A percentile compares a stretch with the other conserved stretches of the same genome.
Conservation (phyloP, 2,888 invertebrate species). For the Rapana venosa region DNA sequence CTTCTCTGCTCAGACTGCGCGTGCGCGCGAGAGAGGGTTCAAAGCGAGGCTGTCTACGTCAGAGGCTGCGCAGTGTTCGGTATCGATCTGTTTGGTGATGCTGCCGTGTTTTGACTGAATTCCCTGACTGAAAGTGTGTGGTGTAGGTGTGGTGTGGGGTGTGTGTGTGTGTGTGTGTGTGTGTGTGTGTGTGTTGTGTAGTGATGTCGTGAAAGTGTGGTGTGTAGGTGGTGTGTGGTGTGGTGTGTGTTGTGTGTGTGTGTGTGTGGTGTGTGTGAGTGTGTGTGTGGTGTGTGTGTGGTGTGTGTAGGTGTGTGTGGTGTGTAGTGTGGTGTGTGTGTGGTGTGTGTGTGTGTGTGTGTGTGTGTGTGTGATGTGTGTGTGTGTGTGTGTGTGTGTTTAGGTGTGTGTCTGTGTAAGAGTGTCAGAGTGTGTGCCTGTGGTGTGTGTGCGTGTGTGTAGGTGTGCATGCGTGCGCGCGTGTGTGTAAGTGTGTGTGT, state of each 20-base stretch:
- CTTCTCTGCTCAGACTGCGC: neutral
- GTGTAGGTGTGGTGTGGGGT: no score
- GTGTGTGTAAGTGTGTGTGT: neutral
- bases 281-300: neutral
- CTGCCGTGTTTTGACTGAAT: no score
- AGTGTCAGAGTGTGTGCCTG: neutral
- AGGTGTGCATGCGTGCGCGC: neutral
- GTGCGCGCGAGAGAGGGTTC: neutral
- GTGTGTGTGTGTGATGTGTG: no score
- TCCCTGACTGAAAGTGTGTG: no score
- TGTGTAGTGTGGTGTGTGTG: neutral
- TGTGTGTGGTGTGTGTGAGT: neutral
- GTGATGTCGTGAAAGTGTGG: neutral
- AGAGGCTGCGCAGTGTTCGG: no score
- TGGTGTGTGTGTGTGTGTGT: neutral
- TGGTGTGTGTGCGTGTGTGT: constrained; percentile 1
- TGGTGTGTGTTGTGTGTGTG: neutral
- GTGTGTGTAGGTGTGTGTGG: neutral
- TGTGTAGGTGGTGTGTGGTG: neutral
- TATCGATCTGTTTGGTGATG: no score
- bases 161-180: neutral
- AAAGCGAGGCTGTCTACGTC: no score
- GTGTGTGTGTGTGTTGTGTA: neutral
- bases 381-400: neutral
- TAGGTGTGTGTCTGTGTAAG: neutral